Percentiles rank a stretch among this genome's conserved stretches.
These are phyloP conservation scores for Papilio machaon DNA, from an alignment of 1,140 invertebrate species.

Conservation along the genomic window DNA sequence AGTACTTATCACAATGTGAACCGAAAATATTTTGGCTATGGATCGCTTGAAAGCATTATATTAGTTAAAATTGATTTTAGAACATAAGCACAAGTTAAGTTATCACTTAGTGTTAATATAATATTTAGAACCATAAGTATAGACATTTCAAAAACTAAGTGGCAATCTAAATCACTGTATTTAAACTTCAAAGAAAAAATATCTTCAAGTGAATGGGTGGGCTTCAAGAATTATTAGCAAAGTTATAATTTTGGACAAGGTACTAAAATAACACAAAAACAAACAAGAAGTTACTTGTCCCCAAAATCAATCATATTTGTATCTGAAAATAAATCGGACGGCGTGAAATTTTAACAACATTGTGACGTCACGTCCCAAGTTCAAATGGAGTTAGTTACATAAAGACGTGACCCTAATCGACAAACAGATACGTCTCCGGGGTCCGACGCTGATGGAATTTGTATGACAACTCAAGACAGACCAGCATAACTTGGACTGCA, in stretches of 20 bases:
- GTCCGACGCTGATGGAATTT: not conserved
- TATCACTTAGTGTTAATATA: not conserved
- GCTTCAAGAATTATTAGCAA: no score
- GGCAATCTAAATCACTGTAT: no score
- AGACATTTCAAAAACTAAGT: no score
- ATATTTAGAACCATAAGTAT: no score
- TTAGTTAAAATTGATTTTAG: not conserved
- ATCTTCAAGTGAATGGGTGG: no score
- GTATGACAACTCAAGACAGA: not conserved
- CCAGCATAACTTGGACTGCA: not conserved
- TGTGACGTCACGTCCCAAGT: not conserved
- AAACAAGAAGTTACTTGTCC: no score
- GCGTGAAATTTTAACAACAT: not conserved
- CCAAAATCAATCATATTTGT: not conserved
- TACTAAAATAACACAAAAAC: no score
- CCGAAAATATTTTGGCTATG: constrained; percentile 9
- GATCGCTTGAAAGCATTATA: not conserved
- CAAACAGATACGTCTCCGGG: constrained; percentile 14
- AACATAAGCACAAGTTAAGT: not conserved
- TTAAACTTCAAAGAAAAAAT: no score
- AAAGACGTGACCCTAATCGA: constrained; percentile 1
- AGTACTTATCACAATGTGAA: constrained; percentile 55
- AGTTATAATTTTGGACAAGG: no score
- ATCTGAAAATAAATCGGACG: not conserved
- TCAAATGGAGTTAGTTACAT: constrained; percentile 17